Evolutionary conservation across 2,888 invertebrate species (phyloP).

Genomic region (Marronus borbonicus): DNA sequence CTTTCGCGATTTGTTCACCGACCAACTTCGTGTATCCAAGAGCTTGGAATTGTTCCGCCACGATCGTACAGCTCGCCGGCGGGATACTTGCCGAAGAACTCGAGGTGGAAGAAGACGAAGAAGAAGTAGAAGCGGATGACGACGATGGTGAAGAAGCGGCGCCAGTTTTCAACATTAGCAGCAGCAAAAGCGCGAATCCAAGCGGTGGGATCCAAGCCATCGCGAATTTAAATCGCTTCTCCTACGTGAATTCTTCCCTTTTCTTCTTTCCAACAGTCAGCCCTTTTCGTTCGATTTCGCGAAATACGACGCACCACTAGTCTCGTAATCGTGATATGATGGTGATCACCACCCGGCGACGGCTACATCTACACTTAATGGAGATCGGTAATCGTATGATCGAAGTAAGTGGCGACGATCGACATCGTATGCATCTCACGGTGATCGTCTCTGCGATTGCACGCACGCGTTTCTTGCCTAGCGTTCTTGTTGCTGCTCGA

Average conservation of each 20-base stretch:
- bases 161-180: not conserved
- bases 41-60: constrained; percentile 20
- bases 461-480: constrained; percentile 19
- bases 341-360: no score
- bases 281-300: not conserved
- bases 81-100: no score
- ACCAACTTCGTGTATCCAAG: constrained; percentile 18
- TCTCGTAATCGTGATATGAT: no score
- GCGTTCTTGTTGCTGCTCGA: constrained; percentile 3
- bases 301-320: no score
- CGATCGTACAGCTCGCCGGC: not conserved
- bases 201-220: not conserved
- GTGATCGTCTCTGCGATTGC: constrained; percentile 5
- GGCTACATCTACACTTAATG: not conserved
- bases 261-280: no score
- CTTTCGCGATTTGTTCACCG: constrained; percentile 27
- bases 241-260: not conserved
- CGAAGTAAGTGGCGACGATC: not conserved
- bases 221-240: not conserved
- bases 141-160: not conserved
- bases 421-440: constrained; percentile 21
- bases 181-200: constrained; percentile 11
- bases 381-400: not conserved
- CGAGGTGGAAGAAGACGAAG: not conserved
- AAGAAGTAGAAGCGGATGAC: not conserved